Conservation (phyloP, 2,888 invertebrate genomes). For the Acrobasis consociella region DNA sequence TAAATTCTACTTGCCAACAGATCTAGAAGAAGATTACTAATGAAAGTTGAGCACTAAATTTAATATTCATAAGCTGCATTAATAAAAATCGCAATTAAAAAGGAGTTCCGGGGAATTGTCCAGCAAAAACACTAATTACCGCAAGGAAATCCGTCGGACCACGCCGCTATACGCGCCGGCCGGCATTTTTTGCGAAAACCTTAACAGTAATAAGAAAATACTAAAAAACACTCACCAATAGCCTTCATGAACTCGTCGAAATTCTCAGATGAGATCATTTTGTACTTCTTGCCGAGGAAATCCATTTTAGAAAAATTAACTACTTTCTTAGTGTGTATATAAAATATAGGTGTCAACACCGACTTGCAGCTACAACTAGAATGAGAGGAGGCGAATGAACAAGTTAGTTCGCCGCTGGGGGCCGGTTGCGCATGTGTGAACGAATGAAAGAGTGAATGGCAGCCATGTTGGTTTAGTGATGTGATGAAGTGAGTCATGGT, state of each 20-base stretch:
- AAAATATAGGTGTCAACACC: constrained; percentile 39
- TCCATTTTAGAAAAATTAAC: constrained; percentile 62
- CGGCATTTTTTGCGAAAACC: constrained; percentile 49
- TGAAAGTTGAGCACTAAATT: not conserved
- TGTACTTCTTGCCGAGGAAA: constrained; percentile 89
- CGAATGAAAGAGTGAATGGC: constrained; percentile 37
- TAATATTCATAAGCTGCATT: not conserved
- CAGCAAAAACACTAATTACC: not conserved
- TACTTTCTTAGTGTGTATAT: constrained; percentile 29
- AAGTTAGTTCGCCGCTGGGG: not conserved
- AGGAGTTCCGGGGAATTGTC: not conserved
- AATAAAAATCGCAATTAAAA: not conserved
- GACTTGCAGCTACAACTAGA: constrained; percentile 60
- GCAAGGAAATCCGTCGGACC: not conserved
- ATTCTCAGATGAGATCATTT: constrained; percentile 89
- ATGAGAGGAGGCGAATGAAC: constrained; percentile 33
- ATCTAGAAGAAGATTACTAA: too few relatives aligned
- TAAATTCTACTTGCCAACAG: too few relatives aligned
- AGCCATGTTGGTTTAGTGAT: constrained; percentile 11
- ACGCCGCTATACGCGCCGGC: constrained; percentile 47
- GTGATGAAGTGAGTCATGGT: constrained; percentile 2
- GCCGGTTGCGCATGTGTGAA: constrained; percentile 44
- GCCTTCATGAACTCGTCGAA: constrained; percentile 96
- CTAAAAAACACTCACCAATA: constrained; percentile 84
- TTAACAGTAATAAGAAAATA: constrained; percentile 28